Base-by-base conservation (phyloP, 1,140 invertebrate genomes). In the Pseudomyrmex pallidus region DNA sequence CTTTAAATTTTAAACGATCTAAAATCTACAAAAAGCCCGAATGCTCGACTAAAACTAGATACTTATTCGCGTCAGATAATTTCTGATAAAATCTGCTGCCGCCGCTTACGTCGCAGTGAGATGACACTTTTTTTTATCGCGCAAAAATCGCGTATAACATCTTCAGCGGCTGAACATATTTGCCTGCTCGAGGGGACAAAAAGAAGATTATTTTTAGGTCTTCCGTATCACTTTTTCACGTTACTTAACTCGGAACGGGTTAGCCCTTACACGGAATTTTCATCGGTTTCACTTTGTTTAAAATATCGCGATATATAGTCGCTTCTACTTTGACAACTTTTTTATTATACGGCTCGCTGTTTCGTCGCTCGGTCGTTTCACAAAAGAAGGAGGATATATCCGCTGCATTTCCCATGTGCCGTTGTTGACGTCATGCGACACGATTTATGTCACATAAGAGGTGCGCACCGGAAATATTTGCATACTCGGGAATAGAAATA, bases 201-300 rank as follows among this genome's bases (percentile, higher is more conserved):
- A 48, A 9, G 59, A 44, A 54, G 35, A 74, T 82, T 82, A 82
- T 82, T 82, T 82, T 82, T 82, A 82, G 78, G 17, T 74, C 13
- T 56, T 63, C 20, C 54, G 46, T 54, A 44, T 17, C 48, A 54
- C 2, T 22, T 76, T 15, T 52, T 7, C 15, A 20, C 59, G 54
- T 48, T 80, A 70, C 54, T 80, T 80, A 80, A 48, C 15, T n/a
- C 10, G 5, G 22, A 9, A 48, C 10, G 59, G 76, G 64, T 59
- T 72, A 70, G 59, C 54, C 20, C 54, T 78, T 70, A 44, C 15
- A 48, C 20, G 15, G 46, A 2, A 35, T 72, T 80, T 61, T 80
- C 22, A 50, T 35, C 54, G 15, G 54, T 50, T 72, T 59, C 35
- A 48, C 15, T 59, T 72, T 70, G 44, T 59, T 72, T 8, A 59